phyloP scores from a whole-genome alignment of 2,113 vertebrate genomes.

The Labeo catla region DNA sequence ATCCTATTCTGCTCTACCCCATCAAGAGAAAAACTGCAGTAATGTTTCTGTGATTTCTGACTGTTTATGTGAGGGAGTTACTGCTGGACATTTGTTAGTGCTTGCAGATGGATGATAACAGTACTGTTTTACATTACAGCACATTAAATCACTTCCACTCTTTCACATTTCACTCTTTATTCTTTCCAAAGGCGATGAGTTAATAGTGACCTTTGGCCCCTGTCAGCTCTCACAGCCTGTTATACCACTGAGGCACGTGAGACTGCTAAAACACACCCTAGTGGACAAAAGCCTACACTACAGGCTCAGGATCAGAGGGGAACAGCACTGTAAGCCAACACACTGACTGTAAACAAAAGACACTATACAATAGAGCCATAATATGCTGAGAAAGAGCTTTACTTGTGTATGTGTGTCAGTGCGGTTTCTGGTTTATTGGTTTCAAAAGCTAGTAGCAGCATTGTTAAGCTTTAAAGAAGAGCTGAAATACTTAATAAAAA shows the following conservation, averaged over 20 bases:
- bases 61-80: background rate
- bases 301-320: slow-evolving; percentile 29
- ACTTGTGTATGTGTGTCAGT: slow-evolving; percentile 13
- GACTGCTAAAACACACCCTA: slow-evolving; percentile 58
- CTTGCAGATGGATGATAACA: background rate
- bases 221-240: slow-evolving; percentile 16
- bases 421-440: background rate
- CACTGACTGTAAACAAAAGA: background rate
- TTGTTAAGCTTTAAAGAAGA: slow-evolving; percentile 28
- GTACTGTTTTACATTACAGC: background rate
- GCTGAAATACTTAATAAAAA: slow-evolving; percentile 18
- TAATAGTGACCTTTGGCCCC: slow-evolving; percentile 37
- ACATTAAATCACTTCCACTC: background rate
- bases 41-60: background rate
- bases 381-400: background rate
- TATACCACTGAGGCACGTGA: background rate
- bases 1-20: background rate
- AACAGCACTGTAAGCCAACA: background rate
- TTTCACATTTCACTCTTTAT: background rate
- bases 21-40: background rate
- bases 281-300: slow-evolving; percentile 54
- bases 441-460: slow-evolving; percentile 11
- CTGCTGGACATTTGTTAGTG: background rate
- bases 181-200: slow-evolving; percentile 13
- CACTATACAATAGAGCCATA: slow-evolving; percentile 5